Base-by-base conservation (phyloP, 2,797 vertebrate genomes). In the Halcyon smyrnensis region DNA sequence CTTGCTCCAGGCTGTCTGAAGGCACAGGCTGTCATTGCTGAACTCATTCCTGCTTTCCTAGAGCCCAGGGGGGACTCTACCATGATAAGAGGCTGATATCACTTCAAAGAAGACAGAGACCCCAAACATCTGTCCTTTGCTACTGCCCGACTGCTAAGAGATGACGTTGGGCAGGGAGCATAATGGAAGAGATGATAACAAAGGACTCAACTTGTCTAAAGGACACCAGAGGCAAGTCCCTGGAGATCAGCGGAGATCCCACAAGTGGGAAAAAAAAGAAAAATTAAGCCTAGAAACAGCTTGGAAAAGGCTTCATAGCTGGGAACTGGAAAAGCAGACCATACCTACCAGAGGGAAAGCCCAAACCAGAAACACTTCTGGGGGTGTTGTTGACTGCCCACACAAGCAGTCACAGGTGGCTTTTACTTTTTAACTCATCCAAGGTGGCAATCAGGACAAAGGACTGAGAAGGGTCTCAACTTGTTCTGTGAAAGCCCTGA, bases 1-100 rank as follows among this genome's bases (percentile, higher is more conserved):
- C 43, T 84, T 28, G 59, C 88, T 70, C 43, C 56, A 32, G 87
- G 87, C 65, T 81, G 75, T 69, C 50, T 77, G 87, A 71, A 73
- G 60, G 62, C 23, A 28, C 59, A 36, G 75, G 48, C 21, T 81
- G 60, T 39, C 36, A 39, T 43, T 0, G 0, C 50, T n/a, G 34
- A 67, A 48, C 21, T 39, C 12, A 13, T 36, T 54, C 30, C 65
- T 67, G 39, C 53, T 77, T 32, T 46, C 24, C 48, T 30, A 27
- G 25, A 81, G 39, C 25, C 54, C 41, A 45, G 37, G 30, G 51
- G 12, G 19, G n/a, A 56, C 28, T 69, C 18, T n/a, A 12, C 36
- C 8, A 14, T 8, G 7, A 6, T 6, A 32, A 63, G 51, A 64
- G 16, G 30, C n/a, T 57, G 68, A 36, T 70, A 50, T 8, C 11